Conservation (phyloP, 2,888 invertebrate genomes). For the Arenicola marina region DNA sequence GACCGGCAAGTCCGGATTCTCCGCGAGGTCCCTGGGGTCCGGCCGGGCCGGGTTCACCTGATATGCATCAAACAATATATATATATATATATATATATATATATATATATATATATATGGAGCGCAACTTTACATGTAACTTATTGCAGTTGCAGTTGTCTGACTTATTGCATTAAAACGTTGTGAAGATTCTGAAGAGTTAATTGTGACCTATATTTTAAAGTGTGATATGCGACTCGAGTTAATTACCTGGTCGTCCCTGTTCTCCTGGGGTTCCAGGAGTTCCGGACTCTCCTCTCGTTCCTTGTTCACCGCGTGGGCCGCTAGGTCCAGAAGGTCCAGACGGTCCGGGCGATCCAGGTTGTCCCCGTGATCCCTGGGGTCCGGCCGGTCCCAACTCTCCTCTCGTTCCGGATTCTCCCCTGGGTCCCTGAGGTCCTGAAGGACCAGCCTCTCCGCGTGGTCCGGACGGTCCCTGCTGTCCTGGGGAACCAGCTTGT, state of each 20-base stretch:
- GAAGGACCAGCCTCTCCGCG: constrained; percentile 35
- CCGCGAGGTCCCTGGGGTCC: constrained; percentile 37
- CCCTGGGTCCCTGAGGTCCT: constrained; percentile 37
- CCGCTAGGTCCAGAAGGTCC: constrained; percentile 27
- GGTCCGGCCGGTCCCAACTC: constrained; percentile 21
- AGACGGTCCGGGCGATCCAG: constrained; percentile 19
- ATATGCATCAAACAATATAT: too few relatives aligned
- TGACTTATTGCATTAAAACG: too few relatives aligned
- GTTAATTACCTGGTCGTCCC: constrained; percentile 18
- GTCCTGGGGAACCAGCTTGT: not conserved
- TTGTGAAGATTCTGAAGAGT: too few relatives aligned
- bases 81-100: not conserved
- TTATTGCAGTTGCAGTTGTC: not conserved
- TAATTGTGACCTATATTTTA: too few relatives aligned
- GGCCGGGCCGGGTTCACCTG: constrained; percentile 39
- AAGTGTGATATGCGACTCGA: too few relatives aligned
- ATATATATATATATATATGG: not conserved
- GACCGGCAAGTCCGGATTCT: not conserved
- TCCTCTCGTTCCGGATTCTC: constrained; percentile 17
- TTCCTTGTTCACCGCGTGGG: constrained; percentile 17
- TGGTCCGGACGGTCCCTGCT: constrained; percentile 3
- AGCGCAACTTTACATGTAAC: not conserved
- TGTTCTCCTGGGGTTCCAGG: constrained; percentile 21
- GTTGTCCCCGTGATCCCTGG: constrained; percentile 23
- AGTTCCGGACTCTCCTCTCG: constrained; percentile 14